A percentile compares a stretch with the other conserved stretches of the same genome.
phyloP scores from a whole-genome alignment of 1,140 invertebrate species.

The Habropoda laboriosa region DNA sequence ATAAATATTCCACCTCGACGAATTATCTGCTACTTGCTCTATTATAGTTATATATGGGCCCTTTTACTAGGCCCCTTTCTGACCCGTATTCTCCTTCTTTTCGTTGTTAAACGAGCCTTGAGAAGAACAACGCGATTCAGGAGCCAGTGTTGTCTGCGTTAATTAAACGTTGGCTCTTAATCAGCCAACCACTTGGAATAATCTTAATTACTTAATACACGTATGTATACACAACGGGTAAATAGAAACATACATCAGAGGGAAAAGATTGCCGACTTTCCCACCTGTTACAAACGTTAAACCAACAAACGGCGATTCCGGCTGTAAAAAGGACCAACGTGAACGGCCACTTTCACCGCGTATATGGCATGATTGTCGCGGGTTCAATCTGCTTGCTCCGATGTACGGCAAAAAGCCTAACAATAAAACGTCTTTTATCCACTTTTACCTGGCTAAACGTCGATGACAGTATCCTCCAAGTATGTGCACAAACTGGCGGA shows the following conservation, averaged over 20 bases:
- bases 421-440: constrained; percentile 18
- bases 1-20: neutral
- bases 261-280: neutral
- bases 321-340: neutral
- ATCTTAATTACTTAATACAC: neutral
- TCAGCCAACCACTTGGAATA: no score
- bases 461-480: no score
- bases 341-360: constrained; percentile 26
- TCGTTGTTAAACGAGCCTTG: no score
- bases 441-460: neutral
- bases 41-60: no score
- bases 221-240: no score
- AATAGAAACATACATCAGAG: neutral
- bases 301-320: neutral
- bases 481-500: no score
- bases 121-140: no score
- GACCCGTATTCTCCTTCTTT: no score
- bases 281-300: neutral
- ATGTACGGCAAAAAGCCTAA: neutral
- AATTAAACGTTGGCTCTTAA: no score
- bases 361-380: constrained; percentile 5
- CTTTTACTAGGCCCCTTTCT: no score
- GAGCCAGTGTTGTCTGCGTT: no score
- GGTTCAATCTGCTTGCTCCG: constrained; percentile 3
- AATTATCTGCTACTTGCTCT: no score